Evolutionary conservation across 2,888 invertebrate genomes (phyloP).

Genomic region (Lasioglossum calceatum): DNA sequence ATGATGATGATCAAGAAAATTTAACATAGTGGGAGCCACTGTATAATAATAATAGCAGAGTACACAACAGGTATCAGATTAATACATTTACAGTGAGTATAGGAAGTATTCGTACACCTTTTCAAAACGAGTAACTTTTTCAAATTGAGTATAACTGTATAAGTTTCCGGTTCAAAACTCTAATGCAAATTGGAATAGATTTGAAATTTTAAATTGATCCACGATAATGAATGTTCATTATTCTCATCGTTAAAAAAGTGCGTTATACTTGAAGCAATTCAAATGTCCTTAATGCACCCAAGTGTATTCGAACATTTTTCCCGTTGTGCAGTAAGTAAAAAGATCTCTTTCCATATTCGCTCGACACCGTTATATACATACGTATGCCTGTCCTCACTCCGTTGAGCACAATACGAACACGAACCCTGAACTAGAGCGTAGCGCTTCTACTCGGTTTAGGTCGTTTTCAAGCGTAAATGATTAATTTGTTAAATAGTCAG

Average conservation of each 20-base stretch:
- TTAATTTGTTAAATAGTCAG: slow-evolving; percentile 23
- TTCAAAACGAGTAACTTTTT: too few species aligned
- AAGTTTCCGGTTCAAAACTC: background rate
- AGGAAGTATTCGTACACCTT: too few species aligned
- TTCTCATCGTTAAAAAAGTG: background rate
- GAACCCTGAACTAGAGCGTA: slow-evolving; percentile 46
- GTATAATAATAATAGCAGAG: background rate
- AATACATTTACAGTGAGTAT: background rate
- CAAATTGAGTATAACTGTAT: too few species aligned
- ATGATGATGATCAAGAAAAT: background rate
- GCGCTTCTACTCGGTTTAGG: slow-evolving; percentile 15
- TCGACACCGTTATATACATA: slow-evolving; percentile 25
- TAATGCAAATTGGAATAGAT: background rate
- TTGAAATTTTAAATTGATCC: background rate
- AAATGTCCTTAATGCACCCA: background rate
- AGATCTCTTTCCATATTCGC: background rate
- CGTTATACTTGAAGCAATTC: background rate
- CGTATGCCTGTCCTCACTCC: slow-evolving; percentile 21
- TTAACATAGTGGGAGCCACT: background rate
- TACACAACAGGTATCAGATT: background rate
- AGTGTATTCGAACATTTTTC: background rate
- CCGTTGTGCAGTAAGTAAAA: background rate
- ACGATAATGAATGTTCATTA: background rate
- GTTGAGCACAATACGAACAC: slow-evolving; percentile 36
- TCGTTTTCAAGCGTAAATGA: slow-evolving; percentile 29